Conservation (phyloP, 2,888 invertebrate species). For the Leptopilina myrica region DNA sequence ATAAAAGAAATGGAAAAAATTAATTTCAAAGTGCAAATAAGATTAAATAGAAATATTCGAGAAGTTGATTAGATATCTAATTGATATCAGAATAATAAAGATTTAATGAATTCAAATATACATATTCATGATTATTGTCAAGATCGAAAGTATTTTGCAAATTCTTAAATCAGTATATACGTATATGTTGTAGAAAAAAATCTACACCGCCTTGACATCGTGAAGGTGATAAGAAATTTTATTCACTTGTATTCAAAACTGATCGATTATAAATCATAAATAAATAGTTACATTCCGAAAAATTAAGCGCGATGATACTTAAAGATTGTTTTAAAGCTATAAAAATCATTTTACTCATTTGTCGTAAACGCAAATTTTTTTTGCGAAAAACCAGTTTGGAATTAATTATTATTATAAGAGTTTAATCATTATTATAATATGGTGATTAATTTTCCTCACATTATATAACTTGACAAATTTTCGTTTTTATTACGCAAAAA, state of each 20-base stretch:
- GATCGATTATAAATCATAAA: not conserved
- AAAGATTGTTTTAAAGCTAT: not conserved
- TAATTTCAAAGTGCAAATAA: not conserved
- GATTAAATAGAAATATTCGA: not conserved
- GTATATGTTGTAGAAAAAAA: not conserved
- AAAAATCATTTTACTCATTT: constrained; percentile 9
- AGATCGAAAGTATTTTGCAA: constrained; percentile 4
- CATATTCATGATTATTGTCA: constrained; percentile 4
- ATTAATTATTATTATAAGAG: not conserved
- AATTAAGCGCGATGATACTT: not conserved
- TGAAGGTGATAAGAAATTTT: not conserved
- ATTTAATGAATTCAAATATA: constrained; percentile 3
- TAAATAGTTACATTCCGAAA: not conserved
- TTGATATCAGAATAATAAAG: not conserved
- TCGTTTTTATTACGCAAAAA: too few relatives aligned
- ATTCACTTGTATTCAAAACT: not conserved
- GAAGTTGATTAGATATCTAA: constrained; percentile 5
- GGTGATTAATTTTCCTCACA: too few relatives aligned
- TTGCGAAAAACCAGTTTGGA: not conserved
- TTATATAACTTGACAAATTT: too few relatives aligned
- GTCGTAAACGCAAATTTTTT: not conserved
- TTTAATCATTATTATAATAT: too few relatives aligned
- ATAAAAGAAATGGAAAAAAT: not conserved
- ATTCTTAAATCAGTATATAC: constrained; percentile 6
- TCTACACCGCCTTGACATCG: constrained; percentile 11